Conservation (phyloP, 2,888 invertebrate species). For the Trypoxylon attenuatum region DNA sequence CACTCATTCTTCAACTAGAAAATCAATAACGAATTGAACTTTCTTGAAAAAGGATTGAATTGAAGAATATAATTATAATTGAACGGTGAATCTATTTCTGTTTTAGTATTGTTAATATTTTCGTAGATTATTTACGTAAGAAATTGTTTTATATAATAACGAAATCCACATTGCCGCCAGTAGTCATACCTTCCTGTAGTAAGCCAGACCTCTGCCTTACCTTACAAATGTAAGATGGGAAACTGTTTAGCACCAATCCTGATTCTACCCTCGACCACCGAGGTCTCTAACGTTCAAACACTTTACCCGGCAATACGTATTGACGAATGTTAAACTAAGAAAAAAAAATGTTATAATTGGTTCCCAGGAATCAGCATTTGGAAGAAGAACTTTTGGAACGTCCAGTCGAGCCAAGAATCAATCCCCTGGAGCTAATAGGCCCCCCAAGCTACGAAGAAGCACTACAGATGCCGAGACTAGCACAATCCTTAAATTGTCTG, state of each 20-base stretch:
- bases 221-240: not conserved
- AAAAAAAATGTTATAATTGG: not conserved
- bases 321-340: not conserved
- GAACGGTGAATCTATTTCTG: no score
- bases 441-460: slow-evolving; percentile 88
- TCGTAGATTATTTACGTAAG: no score
- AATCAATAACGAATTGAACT: not conserved
- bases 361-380: slow-evolving; percentile 40
- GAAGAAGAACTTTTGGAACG: slow-evolving; percentile 52
- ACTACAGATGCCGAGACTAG: slow-evolving; percentile 83
- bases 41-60: no score
- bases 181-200: no score
- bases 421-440: slow-evolving; percentile 78
- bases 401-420: slow-evolving; percentile 77
- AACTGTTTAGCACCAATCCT: not conserved
- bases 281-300: not conserved
- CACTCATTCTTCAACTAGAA: no score
- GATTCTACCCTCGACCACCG: not conserved
- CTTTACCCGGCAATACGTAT: not conserved
- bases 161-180: no score
- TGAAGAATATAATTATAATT: no score
- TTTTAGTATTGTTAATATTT: no score
- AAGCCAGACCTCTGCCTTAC: slow-evolving; percentile 27
- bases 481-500: slow-evolving; percentile 67
- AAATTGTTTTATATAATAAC: no score